phyloP scores from a whole-genome alignment of 2,888 invertebrate genomes.

The Eurytoma adleriae region DNA sequence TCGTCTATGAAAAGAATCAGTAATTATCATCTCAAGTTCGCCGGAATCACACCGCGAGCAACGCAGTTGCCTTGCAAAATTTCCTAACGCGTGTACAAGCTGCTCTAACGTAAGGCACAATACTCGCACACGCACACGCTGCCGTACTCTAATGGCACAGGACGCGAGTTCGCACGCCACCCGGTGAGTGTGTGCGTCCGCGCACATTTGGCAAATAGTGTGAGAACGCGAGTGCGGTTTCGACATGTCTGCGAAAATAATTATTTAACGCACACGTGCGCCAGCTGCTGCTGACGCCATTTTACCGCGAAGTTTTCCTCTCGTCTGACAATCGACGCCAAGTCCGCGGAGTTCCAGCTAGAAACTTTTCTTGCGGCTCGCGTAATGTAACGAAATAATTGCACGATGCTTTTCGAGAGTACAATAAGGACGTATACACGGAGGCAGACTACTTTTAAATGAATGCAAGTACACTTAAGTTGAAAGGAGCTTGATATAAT shows the following conservation, averaged over 20 bases:
- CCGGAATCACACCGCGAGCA: neutral
- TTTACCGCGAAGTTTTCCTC: constrained; percentile 19
- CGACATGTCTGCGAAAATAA: constrained; percentile 46
- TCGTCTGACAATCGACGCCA: constrained; percentile 29
- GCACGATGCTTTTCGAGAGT: neutral
- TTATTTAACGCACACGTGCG: constrained; percentile 27
- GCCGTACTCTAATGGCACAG: constrained; percentile 9
- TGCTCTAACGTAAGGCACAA: no score
- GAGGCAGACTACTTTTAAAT: no score
- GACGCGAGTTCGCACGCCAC: neutral
- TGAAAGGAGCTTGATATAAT: no score
- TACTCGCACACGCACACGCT: neutral
- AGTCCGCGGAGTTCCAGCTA: constrained; percentile 24
- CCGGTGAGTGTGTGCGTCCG: neutral
- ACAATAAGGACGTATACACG: no score
- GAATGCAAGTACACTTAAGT: no score
- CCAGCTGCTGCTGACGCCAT: neutral
- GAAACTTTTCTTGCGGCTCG: constrained; percentile 14
- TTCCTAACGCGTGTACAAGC: neutral
- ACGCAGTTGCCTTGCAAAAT: constrained; percentile 9
- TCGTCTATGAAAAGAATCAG: constrained; percentile 5
- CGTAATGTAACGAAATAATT: constrained; percentile 20
- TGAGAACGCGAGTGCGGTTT: constrained; percentile 38
- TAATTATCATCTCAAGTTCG: constrained; percentile 8
- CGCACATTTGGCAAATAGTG: constrained; percentile 29